Evolutionary conservation across 2,797 vertebrate species (phyloP).

Genomic region (Onychomys arenicola): DNA sequence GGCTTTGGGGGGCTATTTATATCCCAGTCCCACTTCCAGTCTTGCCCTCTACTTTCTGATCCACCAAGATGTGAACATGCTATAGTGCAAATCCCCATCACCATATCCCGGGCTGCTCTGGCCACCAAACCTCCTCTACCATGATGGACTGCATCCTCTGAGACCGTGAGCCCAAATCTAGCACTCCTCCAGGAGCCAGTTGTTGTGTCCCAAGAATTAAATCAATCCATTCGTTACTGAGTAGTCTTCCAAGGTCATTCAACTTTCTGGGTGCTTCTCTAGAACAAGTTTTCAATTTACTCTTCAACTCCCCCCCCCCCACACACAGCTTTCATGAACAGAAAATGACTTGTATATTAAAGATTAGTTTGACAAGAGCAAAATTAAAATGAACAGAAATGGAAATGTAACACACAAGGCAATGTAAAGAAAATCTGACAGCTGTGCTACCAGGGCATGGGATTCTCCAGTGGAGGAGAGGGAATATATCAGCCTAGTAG

Average conservation of each 20-base stretch:
- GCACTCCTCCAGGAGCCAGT: not conserved
- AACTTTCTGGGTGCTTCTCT: not conserved
- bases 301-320: not conserved
- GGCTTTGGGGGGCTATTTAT: not conserved
- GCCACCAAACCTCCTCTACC: not conserved
- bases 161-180: not conserved
- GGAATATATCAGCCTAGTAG: not conserved
- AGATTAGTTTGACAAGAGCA: slow-evolving; percentile 3
- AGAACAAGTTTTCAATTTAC: not conserved
- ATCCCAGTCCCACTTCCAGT: not conserved
- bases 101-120: not conserved
- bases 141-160: not conserved
- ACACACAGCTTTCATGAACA: not conserved
- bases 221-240: not conserved
- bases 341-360: slow-evolving; percentile 1
- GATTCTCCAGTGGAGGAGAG: not conserved
- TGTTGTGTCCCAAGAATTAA: not conserved
- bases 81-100: not conserved
- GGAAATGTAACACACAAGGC: not conserved
- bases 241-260: not conserved
- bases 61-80: not conserved
- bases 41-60: not conserved
- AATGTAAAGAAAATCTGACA: not conserved
- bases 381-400: slow-evolving; percentile 38
- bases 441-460: not conserved